Conservation (phyloP, 2,113 vertebrate species). For the Ciconia maguari region DNA sequence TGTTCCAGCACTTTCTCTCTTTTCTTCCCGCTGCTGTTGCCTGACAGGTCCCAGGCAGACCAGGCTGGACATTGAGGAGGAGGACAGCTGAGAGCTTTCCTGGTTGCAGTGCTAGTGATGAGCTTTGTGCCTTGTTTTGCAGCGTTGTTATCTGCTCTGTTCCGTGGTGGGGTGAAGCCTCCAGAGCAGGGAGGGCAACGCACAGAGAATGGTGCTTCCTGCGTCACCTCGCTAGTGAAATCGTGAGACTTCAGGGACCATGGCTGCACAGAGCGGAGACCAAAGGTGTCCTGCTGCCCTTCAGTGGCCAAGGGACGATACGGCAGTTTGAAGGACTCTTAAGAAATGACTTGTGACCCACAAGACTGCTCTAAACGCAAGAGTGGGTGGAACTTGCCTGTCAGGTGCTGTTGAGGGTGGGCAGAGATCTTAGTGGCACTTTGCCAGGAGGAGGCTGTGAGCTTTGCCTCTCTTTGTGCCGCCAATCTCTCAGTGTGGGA, state of each 20-base stretch:
- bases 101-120: background rate
- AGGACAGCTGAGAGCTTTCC: background rate
- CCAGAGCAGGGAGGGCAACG: background rate
- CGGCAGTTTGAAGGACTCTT: background rate
- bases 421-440: background rate
- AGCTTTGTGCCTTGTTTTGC: background rate
- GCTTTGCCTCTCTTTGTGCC: background rate
- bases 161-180: background rate
- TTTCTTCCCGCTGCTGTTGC: background rate
- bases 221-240: background rate
- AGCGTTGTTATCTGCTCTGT: background rate
- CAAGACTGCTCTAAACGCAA: background rate
- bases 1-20: background rate
- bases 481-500: background rate
- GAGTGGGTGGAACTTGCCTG: background rate
- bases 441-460: background rate
- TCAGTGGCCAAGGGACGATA: background rate
- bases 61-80: background rate
- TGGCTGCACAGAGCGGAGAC: background rate
- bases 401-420: background rate
- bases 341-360: background rate
- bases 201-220: background rate
- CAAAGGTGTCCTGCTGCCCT: constrained; percentile 20
- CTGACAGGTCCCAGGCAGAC: background rate
- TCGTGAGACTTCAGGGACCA: background rate